Percentiles rank a stretch among this genome's conserved stretches.
Evolutionary conservation across 2,113 vertebrate species (phyloP).

Genomic region (Hemiscyllium ocellatum): DNA sequence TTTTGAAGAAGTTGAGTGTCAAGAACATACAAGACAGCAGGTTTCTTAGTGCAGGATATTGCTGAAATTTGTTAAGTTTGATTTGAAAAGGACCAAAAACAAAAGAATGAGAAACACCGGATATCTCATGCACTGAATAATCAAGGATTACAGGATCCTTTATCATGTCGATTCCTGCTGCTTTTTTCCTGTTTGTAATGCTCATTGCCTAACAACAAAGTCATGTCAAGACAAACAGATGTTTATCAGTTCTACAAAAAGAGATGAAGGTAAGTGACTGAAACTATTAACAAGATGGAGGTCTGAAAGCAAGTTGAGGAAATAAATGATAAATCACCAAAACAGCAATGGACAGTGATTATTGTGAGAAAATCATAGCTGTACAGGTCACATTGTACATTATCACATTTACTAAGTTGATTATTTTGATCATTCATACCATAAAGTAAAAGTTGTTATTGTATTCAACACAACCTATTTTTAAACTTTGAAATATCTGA

Average conservation of each 20-base stretch:
- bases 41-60: background rate
- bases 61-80: background rate
- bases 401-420: background rate
- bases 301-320: background rate
- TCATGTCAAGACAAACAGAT: background rate
- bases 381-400: background rate
- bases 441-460: background rate
- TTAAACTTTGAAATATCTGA: slow-evolving; percentile 1
- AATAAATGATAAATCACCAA: background rate
- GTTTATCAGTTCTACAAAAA: background rate
- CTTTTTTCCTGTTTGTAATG: background rate
- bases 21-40: background rate
- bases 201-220: background rate
- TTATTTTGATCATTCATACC: background rate
- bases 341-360: background rate
- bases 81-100: background rate
- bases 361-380: background rate
- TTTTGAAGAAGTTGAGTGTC: background rate
- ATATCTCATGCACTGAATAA: background rate
- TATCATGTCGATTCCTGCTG: background rate
- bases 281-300: background rate
- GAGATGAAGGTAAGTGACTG: background rate
- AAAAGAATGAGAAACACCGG: background rate
- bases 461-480: background rate
- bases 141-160: background rate